A percentile compares a stretch with the other conserved stretches of the same genome.
phyloP scores from a whole-genome alignment of 2,888 invertebrate genomes.

The Oscheius sp. region DNA sequence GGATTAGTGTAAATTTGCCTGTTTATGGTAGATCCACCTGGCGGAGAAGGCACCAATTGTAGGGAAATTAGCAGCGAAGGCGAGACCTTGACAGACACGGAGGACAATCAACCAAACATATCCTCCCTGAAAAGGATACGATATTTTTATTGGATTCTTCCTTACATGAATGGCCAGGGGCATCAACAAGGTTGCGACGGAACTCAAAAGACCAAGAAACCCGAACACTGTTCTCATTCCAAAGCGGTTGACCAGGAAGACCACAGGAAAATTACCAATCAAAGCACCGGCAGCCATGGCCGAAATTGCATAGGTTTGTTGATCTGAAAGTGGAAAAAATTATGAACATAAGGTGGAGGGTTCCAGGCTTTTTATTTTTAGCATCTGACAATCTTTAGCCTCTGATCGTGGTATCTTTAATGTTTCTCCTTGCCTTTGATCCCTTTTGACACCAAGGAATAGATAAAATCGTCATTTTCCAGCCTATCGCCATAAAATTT shows the following conservation, averaged over 20 bases:
- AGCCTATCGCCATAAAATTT: too few species aligned
- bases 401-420: too few species aligned
- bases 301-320: conserved; percentile 52
- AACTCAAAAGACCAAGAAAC: conserved; percentile 56
- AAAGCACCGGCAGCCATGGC: conserved; percentile 62
- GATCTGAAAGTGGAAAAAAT: conserved; percentile 24
- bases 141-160: background rate
- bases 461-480: too few species aligned
- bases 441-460: background rate
- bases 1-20: conserved; percentile 26
- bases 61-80: conserved; percentile 66
- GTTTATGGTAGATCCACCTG: conserved; percentile 66
- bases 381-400: too few species aligned
- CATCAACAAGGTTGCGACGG: conserved; percentile 53
- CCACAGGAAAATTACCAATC: conserved; percentile 61
- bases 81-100: conserved; percentile 61
- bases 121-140: conserved; percentile 52
- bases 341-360: too few species aligned
- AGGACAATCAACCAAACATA: conserved; percentile 57
- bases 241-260: conserved; percentile 50
- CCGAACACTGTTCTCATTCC: conserved; percentile 52
- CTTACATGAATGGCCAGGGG: conserved; percentile 51
- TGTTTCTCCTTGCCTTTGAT: background rate
- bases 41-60: conserved; percentile 64
- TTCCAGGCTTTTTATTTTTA: background rate